phyloP scores from a whole-genome alignment of 1,140 invertebrate genomes.

The Phthorimaea operculella region DNA sequence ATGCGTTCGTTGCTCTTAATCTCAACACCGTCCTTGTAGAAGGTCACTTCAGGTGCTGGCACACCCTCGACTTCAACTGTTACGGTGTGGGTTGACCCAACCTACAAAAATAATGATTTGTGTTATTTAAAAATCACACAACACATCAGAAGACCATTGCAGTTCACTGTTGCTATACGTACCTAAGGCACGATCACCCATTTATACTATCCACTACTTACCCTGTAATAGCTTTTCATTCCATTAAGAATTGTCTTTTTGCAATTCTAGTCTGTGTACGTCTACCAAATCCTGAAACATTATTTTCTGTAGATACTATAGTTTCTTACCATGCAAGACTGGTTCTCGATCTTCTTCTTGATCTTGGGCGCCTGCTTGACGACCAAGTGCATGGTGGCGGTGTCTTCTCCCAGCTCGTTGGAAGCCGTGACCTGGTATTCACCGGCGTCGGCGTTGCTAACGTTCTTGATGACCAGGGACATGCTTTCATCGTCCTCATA shows the following conservation, averaged over 20 bases:
- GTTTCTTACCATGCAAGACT: conserved; percentile 75
- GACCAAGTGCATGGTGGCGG: conserved; percentile 77
- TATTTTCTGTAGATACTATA: no score
- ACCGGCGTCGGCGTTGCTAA: conserved; percentile 84
- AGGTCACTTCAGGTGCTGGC: conserved; percentile 82
- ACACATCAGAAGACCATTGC: no score
- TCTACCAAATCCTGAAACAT: no score
- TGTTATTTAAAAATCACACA: no score
- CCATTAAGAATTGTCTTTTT: no score
- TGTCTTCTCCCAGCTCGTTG: conserved; percentile 90
- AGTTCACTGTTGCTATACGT: no score
- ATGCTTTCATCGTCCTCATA: conserved; percentile 94
- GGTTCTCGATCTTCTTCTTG: conserved; percentile 80
- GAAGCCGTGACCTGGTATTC: conserved; percentile 85
- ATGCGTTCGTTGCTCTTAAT: conserved; percentile 77
- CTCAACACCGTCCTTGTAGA: conserved; percentile 87
- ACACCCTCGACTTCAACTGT: conserved; percentile 85
- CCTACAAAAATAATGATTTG: no score
- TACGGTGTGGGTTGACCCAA: conserved; percentile 74
- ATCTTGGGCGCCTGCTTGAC: conserved; percentile 88
- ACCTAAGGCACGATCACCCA: not conserved
- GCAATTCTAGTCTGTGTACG: no score
- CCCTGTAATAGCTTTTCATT: no score
- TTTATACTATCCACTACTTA: conserved; percentile 5
- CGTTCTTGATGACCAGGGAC: conserved; percentile 91